Evolutionary conservation across 2,113 vertebrate genomes (phyloP).

Genomic region (Urocitellus parryii): DNA sequence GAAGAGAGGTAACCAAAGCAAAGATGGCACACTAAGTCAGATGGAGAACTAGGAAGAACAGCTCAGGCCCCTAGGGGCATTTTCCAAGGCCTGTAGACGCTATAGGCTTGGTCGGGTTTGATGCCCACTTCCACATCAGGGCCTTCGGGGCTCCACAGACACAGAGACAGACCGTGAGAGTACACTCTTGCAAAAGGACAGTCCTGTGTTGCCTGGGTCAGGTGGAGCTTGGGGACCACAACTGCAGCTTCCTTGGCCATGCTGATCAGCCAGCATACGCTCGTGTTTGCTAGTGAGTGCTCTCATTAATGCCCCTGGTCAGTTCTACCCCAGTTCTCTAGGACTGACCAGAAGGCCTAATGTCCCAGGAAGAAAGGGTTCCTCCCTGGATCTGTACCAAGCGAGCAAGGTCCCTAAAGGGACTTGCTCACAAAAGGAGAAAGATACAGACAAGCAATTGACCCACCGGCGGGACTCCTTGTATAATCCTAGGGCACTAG

Average conservation of each 20-base stretch:
- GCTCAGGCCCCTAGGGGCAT: neutral
- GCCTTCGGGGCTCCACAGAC: neutral
- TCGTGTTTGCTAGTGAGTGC: neutral
- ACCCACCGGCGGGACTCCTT: neutral
- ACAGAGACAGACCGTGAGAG: neutral
- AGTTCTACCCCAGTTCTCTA: neutral
- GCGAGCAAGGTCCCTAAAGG: neutral
- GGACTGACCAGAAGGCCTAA: neutral
- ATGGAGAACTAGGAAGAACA: neutral
- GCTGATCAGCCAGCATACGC: neutral
- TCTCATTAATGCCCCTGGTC: neutral
- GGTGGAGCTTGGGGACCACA: neutral
- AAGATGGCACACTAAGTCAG: neutral
- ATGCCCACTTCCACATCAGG: neutral
- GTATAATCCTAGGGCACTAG: constrained; percentile 9
- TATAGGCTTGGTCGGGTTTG: neutral
- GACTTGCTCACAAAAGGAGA: constrained; percentile 10
- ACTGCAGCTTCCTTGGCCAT: neutral
- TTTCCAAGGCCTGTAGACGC: neutral
- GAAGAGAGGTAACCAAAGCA: neutral
- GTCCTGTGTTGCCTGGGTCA: neutral
- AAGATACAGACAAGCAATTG: neutral
- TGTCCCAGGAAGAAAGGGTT: neutral
- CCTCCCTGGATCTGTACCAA: neutral
- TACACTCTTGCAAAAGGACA: neutral